Base-by-base conservation (phyloP, 2,888 invertebrate species). In the Drosophila austrosaltans region DNA sequence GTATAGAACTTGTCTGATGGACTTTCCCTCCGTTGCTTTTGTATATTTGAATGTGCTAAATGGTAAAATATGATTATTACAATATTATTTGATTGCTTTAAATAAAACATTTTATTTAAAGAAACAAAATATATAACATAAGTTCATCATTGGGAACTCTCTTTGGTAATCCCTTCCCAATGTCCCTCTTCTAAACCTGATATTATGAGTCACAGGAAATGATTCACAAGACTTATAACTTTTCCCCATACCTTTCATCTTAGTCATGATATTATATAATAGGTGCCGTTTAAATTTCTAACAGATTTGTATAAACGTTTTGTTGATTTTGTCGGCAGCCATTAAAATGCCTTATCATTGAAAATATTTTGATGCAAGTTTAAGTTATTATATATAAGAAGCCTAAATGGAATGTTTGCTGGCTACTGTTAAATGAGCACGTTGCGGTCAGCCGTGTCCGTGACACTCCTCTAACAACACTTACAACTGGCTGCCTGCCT, bases 391-490 rank as follows among this genome's bases (percentile, higher is more conserved):
- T 72, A 74, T 61, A 74, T n/a, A 39, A 57, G n/a, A 74, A 74
- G 58, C 22, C 48, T 10, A 3, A 61, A 20, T n/a, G 76, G 75
- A 73, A 82, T 83, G 86, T 85, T 78, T 42, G 86, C 67, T 74
- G 77, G 88, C 88, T 79, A 87, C 86, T 86, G 86, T 86, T 86
- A 86, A 86, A 86, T 87, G 81, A 85, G 77, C 86, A 87, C 85
- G 88, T 85, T 86, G 85, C 60, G 87, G 73, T 73, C 74, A 61
- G 74, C 67, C 69, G 74, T 74, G 72, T 73, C 72, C 69, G 63
- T 78, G 82, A 81, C 88, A 87, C 87, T 83, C 88, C 87, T 88
- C 88, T 88, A 87, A 88, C 84, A 83, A 88, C 89, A 84, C 87
- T 88, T 84, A 77, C 87, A 86, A 83, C 77, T 62, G 53, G 53